These are phyloP conservation scores for Apogon talboti DNA, from an alignment of 2,797 vertebrate genomes.

Conservation along the genomic window DNA sequence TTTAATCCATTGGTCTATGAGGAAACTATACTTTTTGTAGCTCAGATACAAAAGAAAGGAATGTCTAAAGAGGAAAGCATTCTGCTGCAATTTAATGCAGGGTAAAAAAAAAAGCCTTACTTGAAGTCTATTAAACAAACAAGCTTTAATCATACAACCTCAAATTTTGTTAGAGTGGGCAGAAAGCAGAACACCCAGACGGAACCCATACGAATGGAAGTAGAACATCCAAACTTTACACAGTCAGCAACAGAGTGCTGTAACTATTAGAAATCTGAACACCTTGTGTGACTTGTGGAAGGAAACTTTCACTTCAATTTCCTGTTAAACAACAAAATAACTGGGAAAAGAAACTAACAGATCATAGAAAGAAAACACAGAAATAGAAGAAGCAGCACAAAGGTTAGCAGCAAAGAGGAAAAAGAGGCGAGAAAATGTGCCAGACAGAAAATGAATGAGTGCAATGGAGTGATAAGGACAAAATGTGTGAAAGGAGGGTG, in stretches of 20 bases:
- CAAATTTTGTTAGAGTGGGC: background rate
- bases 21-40: too few relatives aligned
- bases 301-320: constrained; percentile 56
- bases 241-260: background rate
- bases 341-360: constrained; percentile 56
- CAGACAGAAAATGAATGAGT: constrained; percentile 19
- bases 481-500: constrained; percentile 9
- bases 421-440: constrained; percentile 24
- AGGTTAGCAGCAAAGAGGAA: background rate
- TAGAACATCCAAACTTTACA: background rate
- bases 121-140: background rate
- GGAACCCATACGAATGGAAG: background rate
- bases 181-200: background rate
- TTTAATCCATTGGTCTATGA: too few relatives aligned
- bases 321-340: constrained; percentile 19
- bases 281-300: background rate
- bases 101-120: background rate
- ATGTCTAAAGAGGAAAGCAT: background rate
- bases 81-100: background rate
- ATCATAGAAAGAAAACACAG: constrained; percentile 18
- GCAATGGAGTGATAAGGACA: background rate
- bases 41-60: background rate
- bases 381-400: background rate
- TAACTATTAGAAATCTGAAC: background rate
- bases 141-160: constrained; percentile 6